phyloP scores from a whole-genome alignment of 1,140 invertebrate genomes.

The Bilobella aurantiaca region DNA sequence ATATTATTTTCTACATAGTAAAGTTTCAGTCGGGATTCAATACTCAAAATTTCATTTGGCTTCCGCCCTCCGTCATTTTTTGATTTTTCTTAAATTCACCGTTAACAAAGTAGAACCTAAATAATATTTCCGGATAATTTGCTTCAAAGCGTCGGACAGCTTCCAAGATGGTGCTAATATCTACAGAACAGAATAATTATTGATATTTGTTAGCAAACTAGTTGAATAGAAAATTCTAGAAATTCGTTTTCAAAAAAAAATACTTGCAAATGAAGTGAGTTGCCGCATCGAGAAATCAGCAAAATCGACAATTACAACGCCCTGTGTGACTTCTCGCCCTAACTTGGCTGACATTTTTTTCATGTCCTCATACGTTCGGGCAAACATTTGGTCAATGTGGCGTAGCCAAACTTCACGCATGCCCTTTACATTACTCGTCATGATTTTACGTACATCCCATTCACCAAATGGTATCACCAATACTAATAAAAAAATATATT shows the following conservation, averaged over 20 bases:
- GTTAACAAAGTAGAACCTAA: constrained; percentile 5
- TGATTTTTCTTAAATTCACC: background rate
- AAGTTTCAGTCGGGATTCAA: too few relatives aligned
- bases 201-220: too few relatives aligned
- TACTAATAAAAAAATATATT: too few relatives aligned
- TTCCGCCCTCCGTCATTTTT: background rate
- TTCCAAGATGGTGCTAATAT: constrained; percentile 10
- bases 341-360: background rate
- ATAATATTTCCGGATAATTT: constrained; percentile 16
- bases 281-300: constrained; percentile 15
- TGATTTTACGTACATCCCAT: too few relatives aligned
- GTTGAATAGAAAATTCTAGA: background rate
- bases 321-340: constrained; percentile 14
- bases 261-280: constrained; percentile 19
- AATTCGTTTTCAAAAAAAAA: background rate
- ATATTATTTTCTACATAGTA: too few relatives aligned
- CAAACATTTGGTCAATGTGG: constrained; percentile 6
- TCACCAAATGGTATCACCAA: too few relatives aligned
- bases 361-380: background rate
- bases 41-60: background rate
- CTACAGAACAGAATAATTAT: too few relatives aligned
- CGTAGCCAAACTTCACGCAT: constrained; percentile 7
- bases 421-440: constrained; percentile 2
- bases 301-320: constrained; percentile 18
- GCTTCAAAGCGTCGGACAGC: constrained; percentile 11